phyloP scores from a whole-genome alignment of 1,140 invertebrate genomes.

The Triops cancriformis region DNA sequence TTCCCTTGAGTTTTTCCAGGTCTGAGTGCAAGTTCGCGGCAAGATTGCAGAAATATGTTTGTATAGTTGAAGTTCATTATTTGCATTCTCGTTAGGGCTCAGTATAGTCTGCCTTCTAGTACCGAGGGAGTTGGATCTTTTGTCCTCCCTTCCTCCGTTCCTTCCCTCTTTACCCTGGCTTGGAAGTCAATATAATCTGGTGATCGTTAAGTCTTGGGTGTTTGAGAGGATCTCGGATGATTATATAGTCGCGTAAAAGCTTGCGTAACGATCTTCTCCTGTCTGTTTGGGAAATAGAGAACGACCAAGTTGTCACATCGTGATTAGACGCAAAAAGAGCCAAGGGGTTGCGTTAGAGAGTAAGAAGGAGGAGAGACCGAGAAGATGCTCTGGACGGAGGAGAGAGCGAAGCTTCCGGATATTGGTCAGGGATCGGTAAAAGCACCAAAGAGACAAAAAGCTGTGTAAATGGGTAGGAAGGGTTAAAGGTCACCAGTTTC shows the following conservation, averaged over 20 bases:
- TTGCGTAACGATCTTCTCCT: neutral
- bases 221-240: neutral
- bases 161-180: no score
- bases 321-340: neutral
- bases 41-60: no score
- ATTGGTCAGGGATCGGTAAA: neutral
- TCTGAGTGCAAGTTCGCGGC: no score
- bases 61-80: no score
- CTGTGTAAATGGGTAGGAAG: neutral
- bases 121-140: no score
- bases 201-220: neutral
- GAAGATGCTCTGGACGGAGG: neutral
- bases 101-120: no score
- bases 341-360: no score
- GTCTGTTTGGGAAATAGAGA: neutral
- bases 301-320: conserved; percentile 5
- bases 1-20: no score
- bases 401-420: neutral
- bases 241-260: conserved; percentile 10
- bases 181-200: neutral
- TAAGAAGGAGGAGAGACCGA: no score
- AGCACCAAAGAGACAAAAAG: neutral
- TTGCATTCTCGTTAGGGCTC: no score
- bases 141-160: no score
- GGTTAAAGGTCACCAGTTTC: neutral